Percentiles rank a stretch among this genome's conserved stretches.
These are phyloP conservation scores for Nemapogon koenigi DNA, from an alignment of 2,888 invertebrate genomes.

Conservation along the genomic window DNA sequence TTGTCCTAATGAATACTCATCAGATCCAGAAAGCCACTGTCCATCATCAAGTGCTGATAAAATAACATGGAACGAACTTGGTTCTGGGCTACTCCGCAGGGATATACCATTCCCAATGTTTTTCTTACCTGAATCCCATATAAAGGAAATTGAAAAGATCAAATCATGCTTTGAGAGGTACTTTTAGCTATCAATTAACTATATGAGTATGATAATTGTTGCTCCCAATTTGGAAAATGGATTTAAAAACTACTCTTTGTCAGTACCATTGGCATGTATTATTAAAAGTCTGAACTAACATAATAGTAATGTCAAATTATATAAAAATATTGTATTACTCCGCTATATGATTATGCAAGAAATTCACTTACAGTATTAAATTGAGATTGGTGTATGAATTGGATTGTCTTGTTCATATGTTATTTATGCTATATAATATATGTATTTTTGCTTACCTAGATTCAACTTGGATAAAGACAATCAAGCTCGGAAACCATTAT, in stretches of 20 bases:
- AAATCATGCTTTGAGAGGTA: conserved; percentile 65
- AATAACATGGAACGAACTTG: conserved; percentile 85
- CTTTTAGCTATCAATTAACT: too few relatives aligned
- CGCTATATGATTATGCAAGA: too few relatives aligned
- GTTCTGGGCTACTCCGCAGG: conserved; percentile 75
- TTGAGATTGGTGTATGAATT: too few relatives aligned
- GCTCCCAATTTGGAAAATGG: too few relatives aligned
- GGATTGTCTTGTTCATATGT: not conserved
- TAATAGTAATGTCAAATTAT: too few relatives aligned
- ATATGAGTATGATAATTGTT: too few relatives aligned
- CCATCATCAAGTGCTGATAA: conserved; percentile 50
- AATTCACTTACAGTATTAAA: too few relatives aligned
- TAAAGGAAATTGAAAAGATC: conserved; percentile 66
- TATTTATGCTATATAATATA: conserved; percentile 4
- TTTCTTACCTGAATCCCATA: conserved; percentile 62
- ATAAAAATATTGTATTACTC: too few relatives aligned
- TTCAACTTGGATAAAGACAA: conserved; percentile 73
- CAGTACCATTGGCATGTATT: too few relatives aligned
- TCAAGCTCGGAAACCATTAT: conserved; percentile 75
- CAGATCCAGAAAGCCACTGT: conserved; percentile 42
- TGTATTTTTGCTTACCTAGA: conserved; percentile 29
- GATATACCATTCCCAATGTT: conserved; percentile 92
- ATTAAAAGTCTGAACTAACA: too few relatives aligned
- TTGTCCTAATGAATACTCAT: conserved; percentile 83
- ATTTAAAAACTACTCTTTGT: too few relatives aligned